Evolutionary conservation across 2,797 vertebrate genomes (phyloP), one percentile per base, ranked within the genome.

Genomic region (Distichodus sexfasciatus): DNA sequence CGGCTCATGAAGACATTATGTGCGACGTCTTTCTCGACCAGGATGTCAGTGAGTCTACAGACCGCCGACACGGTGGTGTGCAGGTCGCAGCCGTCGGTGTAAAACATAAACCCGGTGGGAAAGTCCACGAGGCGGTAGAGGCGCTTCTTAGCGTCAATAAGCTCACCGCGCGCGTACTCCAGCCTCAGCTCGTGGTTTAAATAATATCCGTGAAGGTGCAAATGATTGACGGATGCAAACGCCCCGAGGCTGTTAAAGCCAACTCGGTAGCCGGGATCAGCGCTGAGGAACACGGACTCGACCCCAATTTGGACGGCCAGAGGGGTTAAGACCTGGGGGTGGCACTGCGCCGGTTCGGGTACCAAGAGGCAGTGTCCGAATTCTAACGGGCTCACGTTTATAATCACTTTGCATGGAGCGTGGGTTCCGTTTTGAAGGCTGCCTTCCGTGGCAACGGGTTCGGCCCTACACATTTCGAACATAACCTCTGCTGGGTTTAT

Each of bases 241-340:
- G 86, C 96, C 0, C 95, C 95, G 0, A 98, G 90, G 69, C 96
- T 95, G 83, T 99, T 99, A 79, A 99, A 99, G 1, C 96, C 96
- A 0, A 97, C 85, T 0, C 93, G 85, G 80, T 95, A 95, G n/a
- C 91, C 90, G 0, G 92, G 93, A 60, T 93, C 86, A 0, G 85
- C 74, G 71, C 96, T 98, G 26, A 98, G 87, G n/a, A 98, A 84
- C 6, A 94, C 85, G 0, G 90, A 84, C 48, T 97, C 93, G 0
- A 98, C 81, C 0, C 90, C 92, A 0, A 76, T 77, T 26, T 35
- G 84, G 14, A 96, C 80, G 0, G 82, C 80, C 0, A 80, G 72
- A 36, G 9, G 85, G 0, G 85, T 92, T 69, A 92, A 71, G 46
- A 88, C 33, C 80, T 92, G 91, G 2, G 89, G 89, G 21, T 77